These are phyloP conservation scores for Phataginus tetradactyla DNA, from an alignment of 2,797 vertebrate species.

Conservation along the genomic window DNA sequence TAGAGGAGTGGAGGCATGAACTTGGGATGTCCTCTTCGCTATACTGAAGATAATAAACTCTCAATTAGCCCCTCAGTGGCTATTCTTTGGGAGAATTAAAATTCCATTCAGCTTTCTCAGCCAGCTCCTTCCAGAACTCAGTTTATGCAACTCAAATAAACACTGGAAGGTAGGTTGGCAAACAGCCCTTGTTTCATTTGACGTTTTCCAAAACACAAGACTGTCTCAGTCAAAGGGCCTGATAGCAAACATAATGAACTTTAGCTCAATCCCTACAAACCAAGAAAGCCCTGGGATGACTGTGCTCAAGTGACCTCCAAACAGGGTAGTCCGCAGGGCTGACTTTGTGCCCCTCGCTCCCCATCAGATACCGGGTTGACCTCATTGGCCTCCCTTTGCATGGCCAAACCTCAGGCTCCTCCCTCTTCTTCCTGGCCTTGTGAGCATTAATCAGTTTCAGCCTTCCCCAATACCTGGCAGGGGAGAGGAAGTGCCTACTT, in stretches of 20 bases:
- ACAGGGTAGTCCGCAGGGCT: neutral
- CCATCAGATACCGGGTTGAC: conserved; percentile 9
- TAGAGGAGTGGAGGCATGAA: neutral
- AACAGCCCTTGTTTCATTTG: neutral
- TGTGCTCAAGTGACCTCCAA: neutral
- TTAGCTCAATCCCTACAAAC: neutral
- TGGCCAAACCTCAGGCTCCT: neutral
- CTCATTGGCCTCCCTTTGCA: conserved; percentile 19
- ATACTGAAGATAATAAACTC: neutral
- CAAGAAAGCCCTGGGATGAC: neutral
- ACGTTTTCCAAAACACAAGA: neutral
- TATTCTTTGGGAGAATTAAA: neutral
- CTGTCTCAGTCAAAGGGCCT: neutral
- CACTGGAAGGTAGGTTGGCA: neutral
- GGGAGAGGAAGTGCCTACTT: neutral
- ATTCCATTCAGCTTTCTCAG: neutral
- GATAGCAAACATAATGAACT: neutral
- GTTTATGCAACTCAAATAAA: neutral
- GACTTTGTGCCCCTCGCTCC: neutral
- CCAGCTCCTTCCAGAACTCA: neutral
- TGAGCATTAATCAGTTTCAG: conserved; percentile 30
- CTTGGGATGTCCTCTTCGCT: neutral
- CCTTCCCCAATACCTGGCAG: neutral
- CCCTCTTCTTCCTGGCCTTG: neutral
- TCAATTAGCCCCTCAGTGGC: neutral